These are phyloP conservation scores for Acanthaster planci DNA, from an alignment of 35 echinoderm and acorn worm species.

Conservation along the genomic window DNA sequence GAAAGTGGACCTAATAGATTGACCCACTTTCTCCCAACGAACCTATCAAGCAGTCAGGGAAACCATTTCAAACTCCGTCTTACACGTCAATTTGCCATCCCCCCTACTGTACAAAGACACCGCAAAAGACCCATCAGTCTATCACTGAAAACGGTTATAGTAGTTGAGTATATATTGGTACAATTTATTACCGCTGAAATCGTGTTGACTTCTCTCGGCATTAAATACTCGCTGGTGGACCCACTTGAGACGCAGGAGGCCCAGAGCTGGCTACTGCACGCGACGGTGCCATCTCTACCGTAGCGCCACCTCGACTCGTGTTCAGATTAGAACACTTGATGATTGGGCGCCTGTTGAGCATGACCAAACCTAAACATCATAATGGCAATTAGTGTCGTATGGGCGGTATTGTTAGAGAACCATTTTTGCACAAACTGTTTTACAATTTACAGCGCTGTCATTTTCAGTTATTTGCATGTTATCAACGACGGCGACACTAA, in stretches of 20 bases:
- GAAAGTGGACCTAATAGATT: no score
- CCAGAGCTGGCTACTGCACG: conserved; percentile 1
- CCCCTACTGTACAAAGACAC: neutral
- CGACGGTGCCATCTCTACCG: neutral
- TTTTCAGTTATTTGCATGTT: no score
- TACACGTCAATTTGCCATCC: neutral
- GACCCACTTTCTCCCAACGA: no score
- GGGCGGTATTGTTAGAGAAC: no score
- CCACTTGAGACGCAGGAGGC: no score
- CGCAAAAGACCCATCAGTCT: neutral
- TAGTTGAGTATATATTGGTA: conserved; percentile 27
- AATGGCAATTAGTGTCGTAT: no score
- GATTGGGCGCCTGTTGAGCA: neutral
- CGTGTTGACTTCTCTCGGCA: neutral
- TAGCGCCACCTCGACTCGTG: neutral
- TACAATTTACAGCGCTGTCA: no score
- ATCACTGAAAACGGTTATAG: neutral
- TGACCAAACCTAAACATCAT: neutral
- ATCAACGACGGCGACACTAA: no score
- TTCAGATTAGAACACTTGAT: conserved; percentile 3
- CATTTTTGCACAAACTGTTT: no score
- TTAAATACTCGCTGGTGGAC: neutral
- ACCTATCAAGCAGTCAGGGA: no score
- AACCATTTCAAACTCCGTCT: no score
- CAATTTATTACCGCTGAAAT: conserved; percentile 16